Evolutionary conservation across 2,888 invertebrate genomes (phyloP), one percentile per base, ranked within the genome.

Genomic region (Axea sp.): DNA sequence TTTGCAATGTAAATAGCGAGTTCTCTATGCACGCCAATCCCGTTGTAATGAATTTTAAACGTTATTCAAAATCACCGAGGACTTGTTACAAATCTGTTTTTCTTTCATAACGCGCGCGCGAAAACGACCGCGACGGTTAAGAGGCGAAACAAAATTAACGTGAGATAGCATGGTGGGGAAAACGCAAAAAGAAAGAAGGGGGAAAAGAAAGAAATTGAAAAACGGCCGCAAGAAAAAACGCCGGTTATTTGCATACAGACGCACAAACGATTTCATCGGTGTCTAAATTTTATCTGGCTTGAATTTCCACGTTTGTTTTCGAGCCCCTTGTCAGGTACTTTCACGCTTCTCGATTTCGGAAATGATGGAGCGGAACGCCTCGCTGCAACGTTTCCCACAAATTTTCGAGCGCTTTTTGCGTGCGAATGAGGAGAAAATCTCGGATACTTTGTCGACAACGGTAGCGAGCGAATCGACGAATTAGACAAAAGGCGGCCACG

Each of bases 291-390:
- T 73, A 64, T 60, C 68, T 69, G 59, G 9, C 57, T 73, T 62
- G 47, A 64, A 53, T 76, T 60, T 73, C 73, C 73, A 67, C 57
- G 62, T 67, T 73, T 73, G 59, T 73, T 73, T 73, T 60, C 65
- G 33, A 51, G 26, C 30, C 35, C 30, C 45, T 49, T 55, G 33
- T 64, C 55, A 47, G 64, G 67, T 67, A 57, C 30, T 22, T 57
- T 51, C 55, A 24, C 33, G 15, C 43, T 43, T 8, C 37, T 45
- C 11, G 45, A 19, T 33, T 59, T 55, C 55, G 65, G 57, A 67
- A 67, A 67, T 49, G 49, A 49, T 37, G 37, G 35, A 43, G 64
- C 43, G 28, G 8, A 47, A 49, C 41, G 19, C 28, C 39, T 15
- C 55, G 35, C 24, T 9, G 28, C 35, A 47, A 37, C 37, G 14